These are phyloP conservation scores for Cosmorhoe ocellata DNA, from an alignment of 2,888 invertebrate species.

Conservation along the genomic window DNA sequence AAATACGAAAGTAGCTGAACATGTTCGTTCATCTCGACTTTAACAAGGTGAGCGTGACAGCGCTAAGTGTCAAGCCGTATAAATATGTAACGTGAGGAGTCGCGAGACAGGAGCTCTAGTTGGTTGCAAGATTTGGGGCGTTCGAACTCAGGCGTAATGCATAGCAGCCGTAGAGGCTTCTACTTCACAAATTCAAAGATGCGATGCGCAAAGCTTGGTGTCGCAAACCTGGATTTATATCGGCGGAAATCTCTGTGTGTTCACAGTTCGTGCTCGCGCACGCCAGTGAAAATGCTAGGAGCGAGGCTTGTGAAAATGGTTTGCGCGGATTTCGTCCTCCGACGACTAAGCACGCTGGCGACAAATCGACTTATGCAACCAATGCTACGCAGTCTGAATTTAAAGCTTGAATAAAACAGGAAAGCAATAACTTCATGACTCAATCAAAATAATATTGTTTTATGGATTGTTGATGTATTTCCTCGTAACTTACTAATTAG, in stretches of 20 bases:
- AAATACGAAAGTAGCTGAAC: slow-evolving; percentile 23
- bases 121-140: slow-evolving; percentile 54
- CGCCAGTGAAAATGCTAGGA: slow-evolving; percentile 60
- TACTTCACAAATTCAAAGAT: slow-evolving; percentile 71
- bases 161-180: slow-evolving; percentile 50
- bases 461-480: slow-evolving; percentile 1
- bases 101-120: slow-evolving; percentile 16
- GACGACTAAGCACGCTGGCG: slow-evolving; percentile 45
- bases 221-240: slow-evolving; percentile 73
- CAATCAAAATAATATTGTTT: background rate
- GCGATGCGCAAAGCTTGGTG: slow-evolving; percentile 61
- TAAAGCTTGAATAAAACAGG: slow-evolving; percentile 26
- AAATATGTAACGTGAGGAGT: slow-evolving; percentile 41
- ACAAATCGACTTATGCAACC: slow-evolving; percentile 45
- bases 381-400: slow-evolving; percentile 36
- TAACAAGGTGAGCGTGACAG: slow-evolving; percentile 35
- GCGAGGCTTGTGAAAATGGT: slow-evolving; percentile 47
- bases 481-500: slow-evolving; percentile 9
- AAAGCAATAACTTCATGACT: slow-evolving; percentile 20
- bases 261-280: slow-evolving; percentile 59
- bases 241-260: slow-evolving; percentile 69
- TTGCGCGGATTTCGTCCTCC: slow-evolving; percentile 52
- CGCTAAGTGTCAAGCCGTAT: slow-evolving; percentile 39
- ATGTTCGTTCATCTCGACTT: slow-evolving; percentile 19
- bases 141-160: slow-evolving; percentile 63